Conservation (phyloP, 2,888 invertebrate species). For the Blomia tropicalis region DNA sequence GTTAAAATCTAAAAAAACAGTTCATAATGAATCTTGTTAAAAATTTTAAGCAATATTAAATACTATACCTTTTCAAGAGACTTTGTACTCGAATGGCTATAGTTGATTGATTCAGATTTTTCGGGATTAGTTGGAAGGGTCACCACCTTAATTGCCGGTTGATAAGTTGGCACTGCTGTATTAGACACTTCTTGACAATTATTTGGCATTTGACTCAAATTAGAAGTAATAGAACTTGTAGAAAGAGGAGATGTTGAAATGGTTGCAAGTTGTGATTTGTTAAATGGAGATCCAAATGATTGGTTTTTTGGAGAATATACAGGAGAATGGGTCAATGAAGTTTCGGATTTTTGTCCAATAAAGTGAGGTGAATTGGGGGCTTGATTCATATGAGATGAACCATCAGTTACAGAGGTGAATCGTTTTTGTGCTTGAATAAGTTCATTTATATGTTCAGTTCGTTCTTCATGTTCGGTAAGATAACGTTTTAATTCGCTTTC, state of each 20-base stretch:
- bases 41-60: not conserved
- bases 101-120: conserved; percentile 23
- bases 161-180: conserved; percentile 21
- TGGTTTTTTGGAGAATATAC: not conserved
- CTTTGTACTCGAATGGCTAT: conserved; percentile 10
- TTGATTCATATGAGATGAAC: not conserved
- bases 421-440: conserved; percentile 10
- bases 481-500: conserved; percentile 25
- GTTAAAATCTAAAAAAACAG: conserved; percentile 31
- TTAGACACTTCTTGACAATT: not conserved
- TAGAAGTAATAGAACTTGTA: conserved; percentile 10
- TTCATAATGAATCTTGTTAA: not conserved
- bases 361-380: not conserved
- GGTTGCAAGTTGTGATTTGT: not conserved
- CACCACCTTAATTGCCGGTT: conserved; percentile 25
- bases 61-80: conserved; percentile 18
- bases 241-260: not conserved
- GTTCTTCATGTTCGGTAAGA: conserved; percentile 25
- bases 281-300: not conserved
- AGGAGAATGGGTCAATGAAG: not conserved
- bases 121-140: conserved; percentile 24
- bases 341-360: not conserved
- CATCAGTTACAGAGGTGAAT: not conserved
- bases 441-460: conserved; percentile 25
- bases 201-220: conserved; percentile 17